Percentiles rank a stretch among this genome's conserved stretches.
Conservation (phyloP, 2,888 invertebrate genomes). For the Girardia tigrina region DNA sequence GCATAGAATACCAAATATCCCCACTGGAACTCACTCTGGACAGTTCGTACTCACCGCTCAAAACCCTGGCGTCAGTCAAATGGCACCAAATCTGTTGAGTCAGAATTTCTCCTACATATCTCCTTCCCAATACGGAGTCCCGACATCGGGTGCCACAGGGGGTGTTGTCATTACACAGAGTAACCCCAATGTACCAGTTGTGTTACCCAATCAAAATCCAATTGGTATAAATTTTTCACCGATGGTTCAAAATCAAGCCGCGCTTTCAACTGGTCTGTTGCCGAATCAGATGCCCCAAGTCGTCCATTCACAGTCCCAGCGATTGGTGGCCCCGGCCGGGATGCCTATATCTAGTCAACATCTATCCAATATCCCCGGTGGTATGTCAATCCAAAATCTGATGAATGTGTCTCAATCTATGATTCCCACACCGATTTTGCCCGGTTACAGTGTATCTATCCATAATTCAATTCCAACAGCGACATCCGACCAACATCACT, state of each 20-base stretch:
- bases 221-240: background rate
- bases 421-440: background rate
- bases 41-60: background rate
- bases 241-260: no score
- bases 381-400: background rate
- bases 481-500: background rate
- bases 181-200: background rate
- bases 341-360: background rate
- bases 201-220: background rate
- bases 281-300: background rate
- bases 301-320: background rate
- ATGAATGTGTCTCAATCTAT: no score
- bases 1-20: background rate
- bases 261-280: background rate
- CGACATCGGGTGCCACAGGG: background rate
- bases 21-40: background rate
- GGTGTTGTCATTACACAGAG: background rate
- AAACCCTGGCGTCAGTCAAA: background rate
- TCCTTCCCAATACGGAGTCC: background rate
- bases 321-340: background rate
- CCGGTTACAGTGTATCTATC: background rate
- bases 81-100: background rate
- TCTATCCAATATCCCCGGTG: background rate
- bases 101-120: background rate
- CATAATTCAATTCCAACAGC: background rate